Percentiles rank a stretch among this genome's conserved stretches.
phyloP scores from a whole-genome alignment of 2,797 vertebrate genomes.

The Argya squamiceps region DNA sequence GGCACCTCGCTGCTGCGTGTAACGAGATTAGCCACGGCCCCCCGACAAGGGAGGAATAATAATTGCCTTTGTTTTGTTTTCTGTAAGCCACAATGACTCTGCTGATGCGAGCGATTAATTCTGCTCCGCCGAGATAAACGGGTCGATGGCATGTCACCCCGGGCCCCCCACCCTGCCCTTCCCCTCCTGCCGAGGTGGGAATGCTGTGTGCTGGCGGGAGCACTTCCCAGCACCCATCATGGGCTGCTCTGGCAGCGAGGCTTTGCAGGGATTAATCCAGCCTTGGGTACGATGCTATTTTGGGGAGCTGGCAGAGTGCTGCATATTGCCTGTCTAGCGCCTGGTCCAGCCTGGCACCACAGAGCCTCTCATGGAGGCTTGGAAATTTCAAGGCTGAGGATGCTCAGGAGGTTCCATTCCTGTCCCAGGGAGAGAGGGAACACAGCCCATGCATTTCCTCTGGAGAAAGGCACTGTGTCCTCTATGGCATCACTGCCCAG shows the following conservation, averaged over 20 bases:
- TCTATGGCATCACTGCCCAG: fast-evolving
- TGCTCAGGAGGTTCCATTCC: not conserved
- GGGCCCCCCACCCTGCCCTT: not conserved
- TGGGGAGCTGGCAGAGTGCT: not conserved
- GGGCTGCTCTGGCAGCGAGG: not conserved
- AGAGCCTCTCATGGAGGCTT: not conserved
- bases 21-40: slow-evolving; percentile 28
- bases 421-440: not conserved
- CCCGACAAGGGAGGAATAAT: not conserved
- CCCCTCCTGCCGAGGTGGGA: not conserved
- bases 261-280: not conserved
- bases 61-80: slow-evolving; percentile 49
- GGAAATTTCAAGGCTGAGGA: not conserved
- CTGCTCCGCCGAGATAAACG: not conserved
- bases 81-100: not conserved
- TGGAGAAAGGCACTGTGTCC: fast-evolving
- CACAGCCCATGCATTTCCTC: fast-evolving
- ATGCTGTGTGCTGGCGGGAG: fast-evolving
- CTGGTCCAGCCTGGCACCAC: not conserved
- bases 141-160: not conserved
- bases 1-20: not conserved
- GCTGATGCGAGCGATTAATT: not conserved
- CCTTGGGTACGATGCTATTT: not conserved
- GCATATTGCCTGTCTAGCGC: not conserved
- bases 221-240: not conserved